Conservation (phyloP, 2,888 invertebrate genomes). For the Morpho deidamia region DNA sequence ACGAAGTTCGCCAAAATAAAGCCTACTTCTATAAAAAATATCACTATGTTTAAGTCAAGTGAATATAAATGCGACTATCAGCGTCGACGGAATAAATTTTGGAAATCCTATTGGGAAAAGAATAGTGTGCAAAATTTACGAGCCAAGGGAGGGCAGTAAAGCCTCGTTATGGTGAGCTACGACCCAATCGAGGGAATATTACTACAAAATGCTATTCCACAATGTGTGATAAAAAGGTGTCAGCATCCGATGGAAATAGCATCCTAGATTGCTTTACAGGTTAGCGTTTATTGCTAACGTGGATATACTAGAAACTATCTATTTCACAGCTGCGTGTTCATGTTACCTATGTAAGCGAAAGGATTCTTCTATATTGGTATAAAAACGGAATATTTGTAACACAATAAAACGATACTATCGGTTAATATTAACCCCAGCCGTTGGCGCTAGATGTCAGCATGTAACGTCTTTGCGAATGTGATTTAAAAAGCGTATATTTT, state of each 20-base stretch:
- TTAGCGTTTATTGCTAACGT: background rate
- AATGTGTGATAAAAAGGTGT: slow-evolving; percentile 17
- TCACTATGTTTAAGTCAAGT: slow-evolving; percentile 27
- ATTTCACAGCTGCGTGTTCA: too few relatives aligned
- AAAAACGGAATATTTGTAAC: too few relatives aligned
- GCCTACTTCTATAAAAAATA: slow-evolving; percentile 2
- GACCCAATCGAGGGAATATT: slow-evolving; percentile 54
- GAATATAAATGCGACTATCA: slow-evolving; percentile 43
- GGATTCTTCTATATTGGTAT: too few relatives aligned
- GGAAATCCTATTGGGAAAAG: slow-evolving; percentile 65
- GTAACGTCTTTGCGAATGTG: too few relatives aligned
- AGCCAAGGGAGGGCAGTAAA: slow-evolving; percentile 63
- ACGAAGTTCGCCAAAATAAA: background rate
- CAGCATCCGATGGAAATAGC: background rate
- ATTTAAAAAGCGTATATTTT: too few relatives aligned
- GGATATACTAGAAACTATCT: too few relatives aligned
- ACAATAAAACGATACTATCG: too few relatives aligned
- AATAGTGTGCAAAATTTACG: slow-evolving; percentile 71
- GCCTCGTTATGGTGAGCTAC: slow-evolving; percentile 71
- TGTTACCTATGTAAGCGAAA: too few relatives aligned
- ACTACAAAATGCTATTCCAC: slow-evolving; percentile 26
- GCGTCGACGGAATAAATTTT: slow-evolving; percentile 60
- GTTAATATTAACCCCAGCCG: too few relatives aligned
- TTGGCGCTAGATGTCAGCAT: too few relatives aligned
- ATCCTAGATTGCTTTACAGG: background rate